phyloP scores from a whole-genome alignment of 2,113 vertebrate genomes.

The Columbina picui region DNA sequence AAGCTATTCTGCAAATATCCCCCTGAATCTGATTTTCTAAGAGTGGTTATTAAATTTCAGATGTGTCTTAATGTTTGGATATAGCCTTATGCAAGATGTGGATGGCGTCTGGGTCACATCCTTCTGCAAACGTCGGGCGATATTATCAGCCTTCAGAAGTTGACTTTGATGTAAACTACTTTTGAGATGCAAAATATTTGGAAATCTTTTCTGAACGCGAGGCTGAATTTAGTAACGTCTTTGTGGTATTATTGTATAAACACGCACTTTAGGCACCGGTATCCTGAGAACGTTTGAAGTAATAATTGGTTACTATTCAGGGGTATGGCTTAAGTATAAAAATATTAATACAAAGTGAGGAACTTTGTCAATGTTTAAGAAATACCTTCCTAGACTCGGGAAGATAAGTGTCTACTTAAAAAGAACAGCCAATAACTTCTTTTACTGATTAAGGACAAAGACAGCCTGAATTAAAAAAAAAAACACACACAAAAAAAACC shows the following conservation, averaged over 20 bases:
- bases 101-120: fast-evolving
- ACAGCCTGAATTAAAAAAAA: background rate
- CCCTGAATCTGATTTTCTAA: background rate
- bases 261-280: background rate
- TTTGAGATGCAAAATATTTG: slow-evolving; percentile 33
- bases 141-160: background rate
- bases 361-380: background rate
- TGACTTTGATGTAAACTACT: background rate
- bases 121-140: background rate
- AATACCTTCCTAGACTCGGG: background rate
- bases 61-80: background rate
- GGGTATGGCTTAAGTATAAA: background rate
- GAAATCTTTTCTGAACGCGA: background rate
- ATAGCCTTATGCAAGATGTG: background rate
- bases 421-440: slow-evolving; percentile 8
- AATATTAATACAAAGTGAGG: background rate
- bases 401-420: background rate
- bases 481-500: background rate
- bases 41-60: background rate
- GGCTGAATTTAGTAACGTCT: slow-evolving; percentile 25
- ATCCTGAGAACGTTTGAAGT: background rate
- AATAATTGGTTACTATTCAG: slow-evolving; percentile 43
- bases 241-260: slow-evolving; percentile 33
- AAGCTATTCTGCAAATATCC: background rate
- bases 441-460: background rate